Evolutionary conservation across 1,140 invertebrate species (phyloP).

Genomic region (Drosophila sucinea): DNA sequence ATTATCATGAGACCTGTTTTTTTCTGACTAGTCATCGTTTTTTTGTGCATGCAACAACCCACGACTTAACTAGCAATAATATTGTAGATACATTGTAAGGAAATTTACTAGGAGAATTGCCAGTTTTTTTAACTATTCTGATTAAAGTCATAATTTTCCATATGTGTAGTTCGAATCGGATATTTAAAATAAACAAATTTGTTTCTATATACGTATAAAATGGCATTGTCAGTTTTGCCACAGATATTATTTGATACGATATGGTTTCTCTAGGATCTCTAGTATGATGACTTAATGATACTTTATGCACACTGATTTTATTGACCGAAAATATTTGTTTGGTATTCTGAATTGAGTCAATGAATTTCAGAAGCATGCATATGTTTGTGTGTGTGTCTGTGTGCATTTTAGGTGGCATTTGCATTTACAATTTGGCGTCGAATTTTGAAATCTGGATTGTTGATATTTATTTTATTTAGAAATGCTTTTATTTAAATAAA

Average conservation of each 20-base stretch:
- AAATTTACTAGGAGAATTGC: too few species aligned
- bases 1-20: too few species aligned
- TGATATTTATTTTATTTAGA: constrained; percentile 15
- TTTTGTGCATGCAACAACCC: too few species aligned
- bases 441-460: constrained; percentile 9
- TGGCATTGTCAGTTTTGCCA: constrained; percentile 7
- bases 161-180: too few species aligned
- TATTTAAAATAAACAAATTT: too few species aligned
- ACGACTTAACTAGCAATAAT: too few species aligned
- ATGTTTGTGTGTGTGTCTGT: background rate
- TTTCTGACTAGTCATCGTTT: too few species aligned
- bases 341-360: constrained; percentile 17
- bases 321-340: constrained; percentile 29
- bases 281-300: constrained; percentile 38
- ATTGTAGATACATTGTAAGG: too few species aligned
- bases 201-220: too few species aligned
- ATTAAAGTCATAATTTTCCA: too few species aligned
- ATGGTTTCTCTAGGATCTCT: constrained; percentile 42
- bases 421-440: constrained; percentile 13
- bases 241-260: constrained; percentile 40
- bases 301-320: constrained; percentile 38
- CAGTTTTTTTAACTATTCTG: too few species aligned
- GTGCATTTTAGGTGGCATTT: constrained; percentile 8
- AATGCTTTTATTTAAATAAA: constrained; percentile 19
- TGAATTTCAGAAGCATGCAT: background rate